A percentile compares a stretch with the other conserved stretches of the same genome.
phyloP scores from a whole-genome alignment of 2,888 invertebrate genomes.

The Hedychridium roseum region DNA sequence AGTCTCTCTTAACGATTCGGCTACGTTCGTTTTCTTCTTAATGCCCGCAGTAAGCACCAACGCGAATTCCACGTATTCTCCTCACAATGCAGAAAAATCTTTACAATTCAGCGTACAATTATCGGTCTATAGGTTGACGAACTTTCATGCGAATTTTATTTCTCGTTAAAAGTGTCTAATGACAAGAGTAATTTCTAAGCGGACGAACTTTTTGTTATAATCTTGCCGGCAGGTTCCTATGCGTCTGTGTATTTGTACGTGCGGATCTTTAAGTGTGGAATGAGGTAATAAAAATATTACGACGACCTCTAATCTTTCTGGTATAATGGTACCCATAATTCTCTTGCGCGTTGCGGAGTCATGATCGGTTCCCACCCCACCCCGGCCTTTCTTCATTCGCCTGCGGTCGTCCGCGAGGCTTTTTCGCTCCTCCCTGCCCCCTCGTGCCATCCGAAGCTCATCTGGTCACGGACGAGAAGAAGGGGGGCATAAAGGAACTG shows the following conservation, averaged over 20 bases:
- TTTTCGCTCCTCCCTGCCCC: slow-evolving; percentile 4
- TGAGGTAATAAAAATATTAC: slow-evolving; percentile 57
- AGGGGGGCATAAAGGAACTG: too few relatives aligned
- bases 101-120: too few relatives aligned
- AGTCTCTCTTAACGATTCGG: slow-evolving; percentile 3
- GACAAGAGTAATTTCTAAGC: too few relatives aligned
- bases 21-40: slow-evolving; percentile 11
- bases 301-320: slow-evolving; percentile 55
- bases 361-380: slow-evolving; percentile 36
- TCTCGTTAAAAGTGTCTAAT: too few relatives aligned
- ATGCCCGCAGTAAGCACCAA: slow-evolving; percentile 4
- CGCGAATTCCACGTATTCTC: slow-evolving; percentile 23
- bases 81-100: slow-evolving; percentile 2
- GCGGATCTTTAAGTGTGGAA: slow-evolving; percentile 31
- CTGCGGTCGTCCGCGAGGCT: neutral
- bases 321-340: slow-evolving; percentile 58
- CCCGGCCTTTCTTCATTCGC: neutral
- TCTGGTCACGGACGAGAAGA: too few relatives aligned
- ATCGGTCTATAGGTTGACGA: too few relatives aligned
- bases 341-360: slow-evolving; percentile 45
- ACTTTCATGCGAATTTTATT: too few relatives aligned
- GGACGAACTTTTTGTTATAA: too few relatives aligned
- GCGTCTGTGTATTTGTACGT: slow-evolving; percentile 9
- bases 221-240: slow-evolving; percentile 26
- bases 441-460: slow-evolving; percentile 3